Percentiles rank a stretch among this genome's conserved stretches.
These are phyloP conservation scores for Ecdyonurus torrentis DNA, from an alignment of 2,888 invertebrate genomes.

Conservation along the genomic window DNA sequence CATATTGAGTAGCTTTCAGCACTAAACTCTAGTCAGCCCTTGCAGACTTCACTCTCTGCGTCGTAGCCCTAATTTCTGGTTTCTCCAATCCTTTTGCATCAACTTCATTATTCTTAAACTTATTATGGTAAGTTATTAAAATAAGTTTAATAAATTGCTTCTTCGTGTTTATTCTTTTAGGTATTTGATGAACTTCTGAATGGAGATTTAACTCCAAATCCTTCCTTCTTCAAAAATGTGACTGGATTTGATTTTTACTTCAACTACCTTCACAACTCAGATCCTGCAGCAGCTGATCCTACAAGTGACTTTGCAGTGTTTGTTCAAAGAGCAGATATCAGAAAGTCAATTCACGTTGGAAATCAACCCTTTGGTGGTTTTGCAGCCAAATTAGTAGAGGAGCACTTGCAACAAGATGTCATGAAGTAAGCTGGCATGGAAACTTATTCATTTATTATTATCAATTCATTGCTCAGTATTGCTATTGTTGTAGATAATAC, in stretches of 20 bases:
- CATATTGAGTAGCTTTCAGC: no score
- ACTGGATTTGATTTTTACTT: conserved; percentile 63
- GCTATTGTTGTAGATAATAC: no score
- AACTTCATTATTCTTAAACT: no score
- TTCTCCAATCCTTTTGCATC: background rate
- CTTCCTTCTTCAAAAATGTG: conserved; percentile 49
- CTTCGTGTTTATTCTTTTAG: conserved; percentile 13
- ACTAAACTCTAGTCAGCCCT: no score
- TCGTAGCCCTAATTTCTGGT: background rate
- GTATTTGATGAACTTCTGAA: conserved; percentile 51
- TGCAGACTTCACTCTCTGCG: background rate
- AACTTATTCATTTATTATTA: no score
- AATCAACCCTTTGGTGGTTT: conserved; percentile 47
- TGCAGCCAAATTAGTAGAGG: conserved; percentile 44
- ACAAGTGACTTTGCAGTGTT: conserved; percentile 33
- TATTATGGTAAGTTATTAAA: background rate
- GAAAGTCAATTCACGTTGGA: conserved; percentile 72
- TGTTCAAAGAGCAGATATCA: conserved; percentile 41
- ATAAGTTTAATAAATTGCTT: background rate
- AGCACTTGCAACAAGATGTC: conserved; percentile 52
- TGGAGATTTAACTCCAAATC: conserved; percentile 38
- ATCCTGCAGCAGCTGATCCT: conserved; percentile 25
- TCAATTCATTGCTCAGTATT: no score
- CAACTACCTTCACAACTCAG: conserved; percentile 48
- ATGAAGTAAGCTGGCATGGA: no score